Evolutionary conservation across 2,113 vertebrate genomes (phyloP).

Genomic region (Acanthisitta chloris): DNA sequence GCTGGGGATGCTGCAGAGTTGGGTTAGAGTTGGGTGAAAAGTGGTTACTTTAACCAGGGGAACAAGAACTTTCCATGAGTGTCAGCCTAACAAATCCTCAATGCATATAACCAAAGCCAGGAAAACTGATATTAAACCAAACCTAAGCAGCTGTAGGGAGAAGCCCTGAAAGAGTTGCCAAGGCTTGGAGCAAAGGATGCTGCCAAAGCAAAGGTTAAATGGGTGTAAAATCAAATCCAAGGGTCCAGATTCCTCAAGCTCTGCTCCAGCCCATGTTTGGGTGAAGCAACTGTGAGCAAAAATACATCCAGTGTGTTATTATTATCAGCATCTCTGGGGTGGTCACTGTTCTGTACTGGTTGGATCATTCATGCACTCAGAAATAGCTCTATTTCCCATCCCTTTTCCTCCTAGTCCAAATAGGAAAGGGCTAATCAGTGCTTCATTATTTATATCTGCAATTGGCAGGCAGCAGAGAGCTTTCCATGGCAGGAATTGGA

Average conservation of each 20-base stretch:
- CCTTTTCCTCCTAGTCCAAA: not conserved
- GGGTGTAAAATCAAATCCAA: not conserved
- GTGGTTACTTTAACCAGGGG: not conserved
- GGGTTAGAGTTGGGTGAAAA: not conserved
- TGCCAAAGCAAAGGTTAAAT: not conserved
- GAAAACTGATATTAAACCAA: not conserved
- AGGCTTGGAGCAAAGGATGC: not conserved
- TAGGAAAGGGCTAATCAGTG: not conserved
- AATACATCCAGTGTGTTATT: accelerated
- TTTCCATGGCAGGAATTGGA: not conserved
- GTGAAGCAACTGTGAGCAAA: not conserved
- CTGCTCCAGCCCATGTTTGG: accelerated
- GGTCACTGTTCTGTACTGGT: not conserved
- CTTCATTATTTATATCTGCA: not conserved
- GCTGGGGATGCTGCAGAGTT: not conserved
- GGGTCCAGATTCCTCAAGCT: not conserved
- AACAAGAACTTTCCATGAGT: not conserved
- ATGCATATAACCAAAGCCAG: too few relatives aligned
- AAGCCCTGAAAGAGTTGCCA: accelerated
- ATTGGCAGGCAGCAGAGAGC: not conserved
- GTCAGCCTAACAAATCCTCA: not conserved
- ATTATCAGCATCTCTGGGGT: not conserved
- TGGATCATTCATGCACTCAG: not conserved
- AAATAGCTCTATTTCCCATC: not conserved
- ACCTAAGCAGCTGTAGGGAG: accelerated